Evolutionary conservation across 2,888 invertebrate genomes (phyloP).

Genomic region (Punctoribates punctum): DNA sequence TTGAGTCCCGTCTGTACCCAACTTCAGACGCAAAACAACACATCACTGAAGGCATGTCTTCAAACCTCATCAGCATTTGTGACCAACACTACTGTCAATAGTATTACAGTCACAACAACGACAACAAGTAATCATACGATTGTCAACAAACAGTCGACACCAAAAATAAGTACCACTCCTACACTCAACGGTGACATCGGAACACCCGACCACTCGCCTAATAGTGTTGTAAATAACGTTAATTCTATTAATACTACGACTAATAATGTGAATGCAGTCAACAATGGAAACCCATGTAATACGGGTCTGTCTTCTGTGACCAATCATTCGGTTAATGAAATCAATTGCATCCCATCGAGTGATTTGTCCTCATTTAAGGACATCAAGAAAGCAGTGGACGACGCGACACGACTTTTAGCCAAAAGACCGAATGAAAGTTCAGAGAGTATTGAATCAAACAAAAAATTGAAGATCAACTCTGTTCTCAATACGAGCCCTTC

Average conservation of each 20-base stretch:
- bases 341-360: conserved; percentile 24
- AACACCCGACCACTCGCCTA: not conserved
- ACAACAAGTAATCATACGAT: not conserved
- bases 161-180: conserved; percentile 9
- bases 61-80: not conserved
- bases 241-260: not conserved
- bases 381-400: conserved; percentile 39
- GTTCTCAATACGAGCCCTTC: not conserved
- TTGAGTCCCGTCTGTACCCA: conserved; percentile 2
- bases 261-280: conserved; percentile 5
- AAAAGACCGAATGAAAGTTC: conserved; percentile 41
- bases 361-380: conserved; percentile 41
- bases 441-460: conserved; percentile 37
- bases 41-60: not conserved
- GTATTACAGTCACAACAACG: not conserved
- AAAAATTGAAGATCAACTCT: conserved; percentile 25
- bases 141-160: conserved; percentile 3
- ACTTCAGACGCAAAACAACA: not conserved
- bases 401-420: conserved; percentile 38
- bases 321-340: conserved; percentile 3
- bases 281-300: not conserved
- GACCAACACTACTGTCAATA: not conserved
- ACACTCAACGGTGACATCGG: conserved; percentile 16
- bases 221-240: conserved; percentile 14
- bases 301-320: not conserved